These are phyloP conservation scores for Chloroclysta siterata DNA, from an alignment of 2,888 invertebrate genomes.

Conservation along the genomic window DNA sequence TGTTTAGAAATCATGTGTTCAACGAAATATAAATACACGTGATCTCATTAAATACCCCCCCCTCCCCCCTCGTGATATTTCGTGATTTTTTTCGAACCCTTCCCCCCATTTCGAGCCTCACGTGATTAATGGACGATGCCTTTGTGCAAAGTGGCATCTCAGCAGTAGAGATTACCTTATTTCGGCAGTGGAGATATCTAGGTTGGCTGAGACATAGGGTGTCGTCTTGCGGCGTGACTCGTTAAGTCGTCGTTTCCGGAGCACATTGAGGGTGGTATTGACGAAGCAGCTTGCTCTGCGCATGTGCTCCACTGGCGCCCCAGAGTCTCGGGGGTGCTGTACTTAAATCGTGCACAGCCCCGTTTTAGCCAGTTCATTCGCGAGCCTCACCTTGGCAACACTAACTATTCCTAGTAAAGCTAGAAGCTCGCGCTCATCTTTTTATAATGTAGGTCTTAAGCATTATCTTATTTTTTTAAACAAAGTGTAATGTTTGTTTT, in stretches of 20 bases:
- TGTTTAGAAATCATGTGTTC: too few relatives aligned
- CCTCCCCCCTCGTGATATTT: too few relatives aligned
- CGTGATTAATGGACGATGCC: too few relatives aligned
- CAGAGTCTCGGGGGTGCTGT: conserved; percentile 76
- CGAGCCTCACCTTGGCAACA: conserved; percentile 59
- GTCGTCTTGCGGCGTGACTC: conserved; percentile 75
- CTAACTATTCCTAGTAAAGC: conserved; percentile 46
- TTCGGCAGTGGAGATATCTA: conserved; percentile 44
- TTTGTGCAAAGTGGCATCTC: conserved; percentile 1
- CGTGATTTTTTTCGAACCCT: too few relatives aligned
- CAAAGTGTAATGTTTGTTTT: conserved; percentile 15
- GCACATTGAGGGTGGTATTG: conserved; percentile 79
- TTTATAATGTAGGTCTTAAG: conserved; percentile 57
- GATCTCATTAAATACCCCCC: too few relatives aligned
- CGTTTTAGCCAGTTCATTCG: conserved; percentile 69
- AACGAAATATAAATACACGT: too few relatives aligned
- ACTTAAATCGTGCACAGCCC: conserved; percentile 71
- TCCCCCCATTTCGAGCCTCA: too few relatives aligned
- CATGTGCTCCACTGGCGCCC: conserved; percentile 79
- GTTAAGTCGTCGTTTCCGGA: conserved; percentile 81
- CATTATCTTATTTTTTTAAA: conserved; percentile 1
- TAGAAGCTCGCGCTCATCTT: conserved; percentile 38
- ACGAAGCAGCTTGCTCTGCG: conserved; percentile 72
- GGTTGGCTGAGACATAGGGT: conserved; percentile 56
- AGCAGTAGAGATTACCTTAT: conserved; percentile 21